These are phyloP conservation scores for Salticus scenicus DNA, from an alignment of 2,888 invertebrate species.

Conservation along the genomic window DNA sequence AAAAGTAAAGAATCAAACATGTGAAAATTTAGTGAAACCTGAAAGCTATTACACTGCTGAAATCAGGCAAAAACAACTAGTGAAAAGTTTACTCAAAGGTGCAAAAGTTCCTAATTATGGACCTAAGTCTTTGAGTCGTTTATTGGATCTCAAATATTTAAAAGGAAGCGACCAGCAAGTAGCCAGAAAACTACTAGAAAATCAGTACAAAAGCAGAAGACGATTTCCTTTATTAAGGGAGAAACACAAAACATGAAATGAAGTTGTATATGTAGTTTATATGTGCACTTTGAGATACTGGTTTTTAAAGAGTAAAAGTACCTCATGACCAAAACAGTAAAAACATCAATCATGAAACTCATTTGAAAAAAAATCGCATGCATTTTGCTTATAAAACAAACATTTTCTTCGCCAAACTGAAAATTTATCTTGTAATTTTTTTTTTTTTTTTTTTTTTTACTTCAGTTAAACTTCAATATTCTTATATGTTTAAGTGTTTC, in stretches of 20 bases:
- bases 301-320: too few species aligned
- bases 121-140: slow-evolving; percentile 38
- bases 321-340: too few species aligned
- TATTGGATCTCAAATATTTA: slow-evolving; percentile 50
- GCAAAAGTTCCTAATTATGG: slow-evolving; percentile 50
- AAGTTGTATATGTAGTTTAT: too few species aligned
- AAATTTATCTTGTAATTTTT: too few species aligned
- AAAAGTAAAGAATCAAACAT: slow-evolving; percentile 43
- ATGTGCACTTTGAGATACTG: too few species aligned
- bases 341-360: too few species aligned
- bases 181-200: slow-evolving; percentile 43
- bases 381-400: too few species aligned
- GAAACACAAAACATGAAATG: neutral
- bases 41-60: slow-evolving; percentile 65
- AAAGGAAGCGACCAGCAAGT: slow-evolving; percentile 46
- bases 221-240: neutral
- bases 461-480: too few species aligned
- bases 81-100: slow-evolving; percentile 46
- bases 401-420: too few species aligned
- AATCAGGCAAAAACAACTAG: slow-evolving; percentile 62
- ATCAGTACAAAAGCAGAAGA: slow-evolving; percentile 48
- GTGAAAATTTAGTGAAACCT: slow-evolving; percentile 65
- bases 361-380: too few species aligned
- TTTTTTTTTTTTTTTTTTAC: too few species aligned
- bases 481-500: too few species aligned